Percentiles rank a stretch among this genome's conserved stretches.
phyloP scores from a whole-genome alignment of 2,113 vertebrate species.

The Tyrannus savana region DNA sequence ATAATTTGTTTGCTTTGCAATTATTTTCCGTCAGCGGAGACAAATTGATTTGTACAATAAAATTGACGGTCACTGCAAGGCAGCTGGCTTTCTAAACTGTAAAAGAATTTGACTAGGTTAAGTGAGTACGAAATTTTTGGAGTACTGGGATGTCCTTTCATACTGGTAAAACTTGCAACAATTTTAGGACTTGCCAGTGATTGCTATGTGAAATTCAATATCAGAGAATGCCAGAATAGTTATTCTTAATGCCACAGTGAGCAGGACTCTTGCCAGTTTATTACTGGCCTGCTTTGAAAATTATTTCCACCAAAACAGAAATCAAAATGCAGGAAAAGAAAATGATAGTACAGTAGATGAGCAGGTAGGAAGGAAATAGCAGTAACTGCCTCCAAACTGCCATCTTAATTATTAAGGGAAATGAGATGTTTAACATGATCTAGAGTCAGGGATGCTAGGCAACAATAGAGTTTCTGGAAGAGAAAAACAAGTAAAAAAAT shows the following conservation, averaged over 20 bases:
- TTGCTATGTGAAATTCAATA: neutral
- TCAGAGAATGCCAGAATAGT: neutral
- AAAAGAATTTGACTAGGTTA: slow-evolving; percentile 71
- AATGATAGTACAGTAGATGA: neutral
- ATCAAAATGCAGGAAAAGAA: neutral
- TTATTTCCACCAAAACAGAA: neutral
- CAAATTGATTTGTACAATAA: slow-evolving; percentile 90
- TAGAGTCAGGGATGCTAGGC: neutral
- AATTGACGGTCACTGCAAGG: slow-evolving; percentile 73
- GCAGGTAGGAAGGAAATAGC: neutral
- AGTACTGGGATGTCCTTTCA: neutral
- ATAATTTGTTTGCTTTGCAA: slow-evolving; percentile 98
- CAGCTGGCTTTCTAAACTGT: slow-evolving; percentile 64
- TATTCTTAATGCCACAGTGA: neutral
- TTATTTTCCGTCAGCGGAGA: slow-evolving; percentile 97
- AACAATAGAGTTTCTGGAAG: neutral
- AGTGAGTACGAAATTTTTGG: slow-evolving; percentile 34
- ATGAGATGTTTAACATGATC: neutral
- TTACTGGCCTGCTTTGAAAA: neutral
- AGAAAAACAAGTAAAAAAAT: neutral
- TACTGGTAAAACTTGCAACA: slow-evolving; percentile 12
- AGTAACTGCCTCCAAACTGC: neutral
- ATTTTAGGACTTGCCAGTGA: neutral
- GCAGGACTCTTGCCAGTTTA: neutral
- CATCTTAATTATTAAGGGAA: slow-evolving; percentile 15